These are phyloP conservation scores for Dolichallabes microphthalmus DNA, from an alignment of 2,113 vertebrate genomes.

Conservation along the genomic window DNA sequence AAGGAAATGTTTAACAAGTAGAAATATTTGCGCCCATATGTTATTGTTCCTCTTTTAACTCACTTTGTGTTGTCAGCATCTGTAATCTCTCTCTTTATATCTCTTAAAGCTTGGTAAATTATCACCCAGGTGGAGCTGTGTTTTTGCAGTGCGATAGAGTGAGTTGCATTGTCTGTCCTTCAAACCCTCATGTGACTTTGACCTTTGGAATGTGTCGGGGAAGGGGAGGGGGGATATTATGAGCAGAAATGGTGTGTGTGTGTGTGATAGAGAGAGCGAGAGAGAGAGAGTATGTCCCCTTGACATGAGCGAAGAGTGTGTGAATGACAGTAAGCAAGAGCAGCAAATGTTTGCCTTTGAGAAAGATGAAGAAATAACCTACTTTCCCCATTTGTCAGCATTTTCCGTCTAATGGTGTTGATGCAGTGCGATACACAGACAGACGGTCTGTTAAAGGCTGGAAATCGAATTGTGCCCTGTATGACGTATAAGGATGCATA, in stretches of 20 bases:
- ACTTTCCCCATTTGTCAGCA: slow-evolving; percentile 48
- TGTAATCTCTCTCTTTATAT: slow-evolving; percentile 5
- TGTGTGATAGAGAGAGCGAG: neutral
- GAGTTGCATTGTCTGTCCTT: slow-evolving; percentile 71
- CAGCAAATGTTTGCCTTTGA: slow-evolving; percentile 29
- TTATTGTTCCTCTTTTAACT: neutral
- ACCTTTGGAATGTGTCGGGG: slow-evolving; percentile 78
- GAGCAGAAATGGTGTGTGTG: slow-evolving; percentile 55
- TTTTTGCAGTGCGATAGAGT: slow-evolving; percentile 52
- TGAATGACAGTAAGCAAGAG: slow-evolving; percentile 48
- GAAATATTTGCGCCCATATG: neutral
- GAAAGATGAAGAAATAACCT: slow-evolving; percentile 40
- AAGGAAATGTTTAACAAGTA: neutral
- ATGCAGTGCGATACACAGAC: slow-evolving; percentile 14
- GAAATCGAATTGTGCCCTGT: slow-evolving; percentile 15
- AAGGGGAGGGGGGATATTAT: slow-evolving; percentile 63
- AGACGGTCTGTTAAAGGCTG: slow-evolving; percentile 6
- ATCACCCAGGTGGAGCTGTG: slow-evolving; percentile 57
- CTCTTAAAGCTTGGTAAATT: slow-evolving; percentile 43
- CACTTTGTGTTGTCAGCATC: neutral
- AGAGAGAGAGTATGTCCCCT: slow-evolving; percentile 14
- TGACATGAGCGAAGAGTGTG: slow-evolving; percentile 30
- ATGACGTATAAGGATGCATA: neutral
- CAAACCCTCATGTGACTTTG: slow-evolving; percentile 77
- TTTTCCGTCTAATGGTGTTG: slow-evolving; percentile 32